Percentiles rank a stretch among this genome's conserved stretches.
These are phyloP conservation scores for Microctenopoma lineatum DNA, from an alignment of 2,797 vertebrate genomes.

Conservation along the genomic window DNA sequence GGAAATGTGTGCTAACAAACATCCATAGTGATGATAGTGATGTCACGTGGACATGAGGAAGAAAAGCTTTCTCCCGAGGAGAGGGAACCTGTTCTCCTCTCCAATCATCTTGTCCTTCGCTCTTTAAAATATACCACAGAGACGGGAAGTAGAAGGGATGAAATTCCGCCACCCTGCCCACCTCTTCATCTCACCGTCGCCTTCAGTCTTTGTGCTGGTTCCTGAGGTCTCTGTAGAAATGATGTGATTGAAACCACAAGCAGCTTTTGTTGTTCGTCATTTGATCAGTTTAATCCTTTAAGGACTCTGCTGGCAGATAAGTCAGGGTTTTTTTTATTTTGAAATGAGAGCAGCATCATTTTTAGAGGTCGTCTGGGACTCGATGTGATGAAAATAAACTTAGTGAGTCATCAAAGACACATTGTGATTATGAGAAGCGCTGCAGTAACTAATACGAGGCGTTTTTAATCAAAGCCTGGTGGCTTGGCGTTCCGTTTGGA, in stretches of 20 bases:
- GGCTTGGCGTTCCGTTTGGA: background rate
- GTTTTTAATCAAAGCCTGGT: slow-evolving; percentile 9
- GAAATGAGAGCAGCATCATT: slow-evolving; percentile 1
- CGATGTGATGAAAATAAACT: slow-evolving; percentile 8
- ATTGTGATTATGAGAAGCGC: background rate
- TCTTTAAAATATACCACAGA: background rate
- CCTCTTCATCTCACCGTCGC: background rate
- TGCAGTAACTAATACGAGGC: slow-evolving; percentile 4
- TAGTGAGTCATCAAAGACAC: slow-evolving; percentile 21
- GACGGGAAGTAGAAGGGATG: background rate
- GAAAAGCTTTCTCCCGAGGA: too few relatives aligned
- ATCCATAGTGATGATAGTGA: too few relatives aligned
- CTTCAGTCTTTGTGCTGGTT: background rate
- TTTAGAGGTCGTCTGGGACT: background rate
- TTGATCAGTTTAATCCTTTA: slow-evolving; percentile 10
- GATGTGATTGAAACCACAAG: background rate
- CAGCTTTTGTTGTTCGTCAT: slow-evolving; percentile 5
- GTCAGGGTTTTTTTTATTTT: background rate
- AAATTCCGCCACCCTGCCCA: background rate
- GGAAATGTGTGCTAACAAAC: too few relatives aligned
- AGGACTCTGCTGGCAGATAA: slow-evolving; percentile 1
- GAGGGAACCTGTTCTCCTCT: background rate
- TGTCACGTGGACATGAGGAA: too few relatives aligned
- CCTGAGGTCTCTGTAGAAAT: background rate
- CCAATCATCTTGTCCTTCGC: background rate